Evolutionary conservation across 2,113 vertebrate genomes (phyloP).

Genomic region (Taxidea taxus): DNA sequence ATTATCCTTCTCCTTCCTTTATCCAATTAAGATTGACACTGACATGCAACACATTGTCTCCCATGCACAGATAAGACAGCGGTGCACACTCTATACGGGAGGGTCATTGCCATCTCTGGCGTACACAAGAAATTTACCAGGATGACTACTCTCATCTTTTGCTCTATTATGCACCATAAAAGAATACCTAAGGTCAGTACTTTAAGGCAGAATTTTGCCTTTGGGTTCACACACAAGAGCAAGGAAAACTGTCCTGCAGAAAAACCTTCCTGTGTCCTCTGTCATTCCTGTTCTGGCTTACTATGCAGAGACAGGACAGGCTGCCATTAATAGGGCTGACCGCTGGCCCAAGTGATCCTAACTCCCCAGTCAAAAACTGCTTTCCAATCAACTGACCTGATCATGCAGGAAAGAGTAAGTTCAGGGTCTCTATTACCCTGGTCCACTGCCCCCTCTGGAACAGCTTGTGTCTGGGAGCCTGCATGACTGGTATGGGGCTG

Average conservation of each 20-base stretch:
- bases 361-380: not conserved
- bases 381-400: rapidly evolving
- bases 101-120: rapidly evolving
- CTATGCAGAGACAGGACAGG: rapidly evolving
- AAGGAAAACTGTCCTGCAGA: not conserved
- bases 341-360: not conserved
- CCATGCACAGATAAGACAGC: not conserved
- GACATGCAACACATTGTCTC: rapidly evolving
- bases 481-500: rapidly evolving
- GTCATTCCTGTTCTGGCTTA: rapidly evolving
- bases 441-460: rapidly evolving
- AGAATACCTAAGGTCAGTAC: not conserved
- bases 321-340: rapidly evolving
- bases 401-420: rapidly evolving
- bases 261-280: rapidly evolving
- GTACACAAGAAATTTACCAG: rapidly evolving
- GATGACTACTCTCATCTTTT: rapidly evolving
- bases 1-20: not conserved
- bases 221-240: not conserved
- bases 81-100: rapidly evolving
- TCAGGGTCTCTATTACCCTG: rapidly evolving
- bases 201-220: not conserved
- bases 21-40: not conserved
- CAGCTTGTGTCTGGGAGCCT: not conserved
- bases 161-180: not conserved